Evolutionary conservation across 2,888 invertebrate genomes (phyloP), one percentile per base, ranked within the genome.

Genomic region (Platycheirus rosarum): DNA sequence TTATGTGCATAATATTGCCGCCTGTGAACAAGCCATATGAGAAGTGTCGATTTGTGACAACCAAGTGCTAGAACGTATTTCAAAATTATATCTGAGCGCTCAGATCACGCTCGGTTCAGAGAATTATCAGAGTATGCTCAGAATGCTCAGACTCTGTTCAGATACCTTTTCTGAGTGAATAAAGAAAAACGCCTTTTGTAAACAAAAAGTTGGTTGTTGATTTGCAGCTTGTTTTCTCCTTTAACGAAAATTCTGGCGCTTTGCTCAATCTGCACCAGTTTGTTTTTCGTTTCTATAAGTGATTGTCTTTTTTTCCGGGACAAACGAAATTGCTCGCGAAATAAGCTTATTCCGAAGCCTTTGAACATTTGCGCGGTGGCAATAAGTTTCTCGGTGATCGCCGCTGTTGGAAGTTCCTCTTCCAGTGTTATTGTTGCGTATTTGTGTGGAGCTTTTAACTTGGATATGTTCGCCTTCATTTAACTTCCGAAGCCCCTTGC

Each of bases 401-500:
- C 44, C 9, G 44, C 18, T 44, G 44, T 18, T 18, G 18, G 18
- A 44, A 44, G 44, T 44, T 23, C 20, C 46, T 18, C 20, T 20
- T n/a, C 20, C 9, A 1, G n/a, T 2, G 3, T 13, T 4, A 2
- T 2, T 55, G 11, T 37, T 55, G 14, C n/a, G 20, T 18, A 55
- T 55, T 55, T 55, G 16, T 16, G 37, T 18, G 37, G 35, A 20
- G 18, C 18, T 55, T 16, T 37, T 20, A 11, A 18, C 5, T 18
- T 20, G 37, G 6, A 37, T 55, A 11, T 20, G n/a, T 37, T 37
- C 55, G 16, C 35, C 37, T 18, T 7, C 16, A 0, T 44, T 44
- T 44, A 37, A 32, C 20, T 37, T 37, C 16, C 37, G 55, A 55
- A 55, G 55, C 20, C 55, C 37, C 37, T 20, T 55, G 55, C 55